Evolutionary conservation across 2,888 invertebrate genomes (phyloP), one percentile per base, ranked within the genome.

Genomic region (Epinotia nisella): DNA sequence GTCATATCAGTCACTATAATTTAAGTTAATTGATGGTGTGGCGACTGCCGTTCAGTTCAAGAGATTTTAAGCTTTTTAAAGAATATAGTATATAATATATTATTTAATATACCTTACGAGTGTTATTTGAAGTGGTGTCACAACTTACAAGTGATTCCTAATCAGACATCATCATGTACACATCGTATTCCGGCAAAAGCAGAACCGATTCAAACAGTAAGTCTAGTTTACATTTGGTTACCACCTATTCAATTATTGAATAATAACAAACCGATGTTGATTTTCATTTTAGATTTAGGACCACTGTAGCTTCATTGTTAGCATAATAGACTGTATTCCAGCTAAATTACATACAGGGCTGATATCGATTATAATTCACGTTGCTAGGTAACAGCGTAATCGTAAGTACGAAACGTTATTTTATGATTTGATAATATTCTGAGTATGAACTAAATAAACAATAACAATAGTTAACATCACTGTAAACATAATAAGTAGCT

Each of bases 201-300:
- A 41, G 39, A 41, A 74, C 68, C 1, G 58, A 72, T 55, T 72
- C 72, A 10, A 68, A 72, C 72, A 56, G 72, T 72, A 49, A 72
- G 72, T 68, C 17, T 17, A 11, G 29, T 41, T 10, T 9, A 19
- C 2, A 24, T 19, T 67, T 29, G 45, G 10, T 58, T n/a, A n/a
- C n/a, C 41, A 17, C n/a, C 41, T 65, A 35, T 29, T 0, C 19
- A 45, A 19, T 56, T n/a, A 24, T 35, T 35, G 35, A 35, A 35
- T 35, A 35, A 35, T 35, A 9, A 35, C 9, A 35, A 35, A 35
- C 9, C 0, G 35, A 35, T 7, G 29, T 29, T 29, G 9, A 7
- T 9, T 35, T 35, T 35, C 2, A 56, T n/a, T 29, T 56, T 15
- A 24, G 19, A 21, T 41, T 53, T 24, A 7, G 65, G 10, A 66